Evolutionary conservation across 2,797 vertebrate genomes (phyloP).

Genomic region (Hemibagrus guttatus): DNA sequence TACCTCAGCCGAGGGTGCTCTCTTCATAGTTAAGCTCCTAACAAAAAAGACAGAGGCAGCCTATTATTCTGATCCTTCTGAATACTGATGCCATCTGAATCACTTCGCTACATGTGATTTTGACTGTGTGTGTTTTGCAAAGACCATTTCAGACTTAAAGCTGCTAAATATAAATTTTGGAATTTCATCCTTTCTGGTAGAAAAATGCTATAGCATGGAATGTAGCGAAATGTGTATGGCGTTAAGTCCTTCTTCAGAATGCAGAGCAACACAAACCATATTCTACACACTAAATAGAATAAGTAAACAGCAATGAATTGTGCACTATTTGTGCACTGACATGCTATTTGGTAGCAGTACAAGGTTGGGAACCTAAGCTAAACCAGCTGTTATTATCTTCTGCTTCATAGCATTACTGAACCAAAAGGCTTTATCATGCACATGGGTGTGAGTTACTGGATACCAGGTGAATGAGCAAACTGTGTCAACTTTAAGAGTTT

Average conservation of each 20-base stretch:
- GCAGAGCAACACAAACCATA: background rate
- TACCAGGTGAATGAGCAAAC: background rate
- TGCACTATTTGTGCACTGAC: background rate
- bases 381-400: background rate
- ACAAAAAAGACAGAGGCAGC: background rate
- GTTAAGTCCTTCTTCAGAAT: background rate
- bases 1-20: slow-evolving; percentile 54
- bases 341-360: background rate
- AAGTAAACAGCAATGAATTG: background rate
- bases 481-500: background rate
- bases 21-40: slow-evolving; percentile 65
- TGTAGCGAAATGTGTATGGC: background rate
- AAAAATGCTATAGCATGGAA: background rate
- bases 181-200: background rate
- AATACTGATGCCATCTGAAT: background rate
- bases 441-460: background rate
- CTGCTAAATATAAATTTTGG: background rate
- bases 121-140: background rate
- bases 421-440: background rate
- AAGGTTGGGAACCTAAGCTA: background rate
- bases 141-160: background rate
- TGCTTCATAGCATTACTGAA: background rate
- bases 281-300: background rate
- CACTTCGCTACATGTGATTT: background rate
- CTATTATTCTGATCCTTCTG: background rate